Evolutionary conservation across 2,888 invertebrate species (phyloP).

Genomic region (Hylaea fasciaria): DNA sequence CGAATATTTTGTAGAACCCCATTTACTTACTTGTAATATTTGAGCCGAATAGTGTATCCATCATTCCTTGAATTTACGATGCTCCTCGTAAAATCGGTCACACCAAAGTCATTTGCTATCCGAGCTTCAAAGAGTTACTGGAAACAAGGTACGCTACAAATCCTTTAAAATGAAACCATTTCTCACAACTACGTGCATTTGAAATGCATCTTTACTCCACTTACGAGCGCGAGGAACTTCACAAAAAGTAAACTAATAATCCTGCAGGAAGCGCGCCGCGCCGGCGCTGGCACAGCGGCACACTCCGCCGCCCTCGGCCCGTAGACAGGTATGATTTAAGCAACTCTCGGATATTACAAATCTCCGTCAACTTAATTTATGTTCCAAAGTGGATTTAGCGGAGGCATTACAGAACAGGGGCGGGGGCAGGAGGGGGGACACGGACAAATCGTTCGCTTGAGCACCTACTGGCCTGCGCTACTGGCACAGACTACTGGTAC

Average conservation of each 20-base stretch:
- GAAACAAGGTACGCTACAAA: too few species aligned
- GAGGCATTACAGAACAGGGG: not conserved
- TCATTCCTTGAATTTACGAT: too few species aligned
- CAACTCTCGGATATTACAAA: constrained; percentile 41
- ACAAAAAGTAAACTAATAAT: constrained; percentile 25
- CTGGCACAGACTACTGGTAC: too few species aligned
- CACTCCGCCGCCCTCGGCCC: constrained; percentile 3
- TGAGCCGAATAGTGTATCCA: too few species aligned
- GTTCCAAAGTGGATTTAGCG: constrained; percentile 37
- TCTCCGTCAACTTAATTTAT: constrained; percentile 42
- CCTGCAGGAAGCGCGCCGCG: constrained; percentile 19
- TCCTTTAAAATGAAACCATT: too few species aligned
- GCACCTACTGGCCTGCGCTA: constrained; percentile 16
- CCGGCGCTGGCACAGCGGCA: constrained; percentile 16
- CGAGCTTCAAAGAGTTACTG: too few species aligned
- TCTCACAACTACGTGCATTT: too few species aligned
- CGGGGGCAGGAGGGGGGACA: constrained; percentile 5
- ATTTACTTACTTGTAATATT: too few species aligned
- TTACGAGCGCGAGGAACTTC: constrained; percentile 6
- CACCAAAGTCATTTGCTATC: too few species aligned
- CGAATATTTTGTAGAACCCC: too few species aligned
- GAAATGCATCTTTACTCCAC: not conserved
- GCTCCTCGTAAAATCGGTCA: too few species aligned
- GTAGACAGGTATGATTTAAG: constrained; percentile 38
- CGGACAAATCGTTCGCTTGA: constrained; percentile 31